Evolutionary conservation across 2,888 invertebrate genomes (phyloP).

Genomic region (Cabera pusaria): DNA sequence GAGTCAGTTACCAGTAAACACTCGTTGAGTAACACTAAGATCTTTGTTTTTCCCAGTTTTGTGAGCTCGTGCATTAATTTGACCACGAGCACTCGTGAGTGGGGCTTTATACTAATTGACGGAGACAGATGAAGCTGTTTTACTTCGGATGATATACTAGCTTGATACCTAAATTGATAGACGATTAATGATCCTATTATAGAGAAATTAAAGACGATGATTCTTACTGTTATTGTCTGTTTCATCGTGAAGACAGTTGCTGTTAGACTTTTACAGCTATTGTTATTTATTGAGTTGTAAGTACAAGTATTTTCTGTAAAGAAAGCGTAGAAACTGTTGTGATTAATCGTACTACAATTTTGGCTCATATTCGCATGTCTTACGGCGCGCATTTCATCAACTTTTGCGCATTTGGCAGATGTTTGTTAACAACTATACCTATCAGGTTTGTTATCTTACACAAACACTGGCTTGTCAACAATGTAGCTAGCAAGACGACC

Average conservation of each 20-base stretch:
- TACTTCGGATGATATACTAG: slow-evolving; percentile 32
- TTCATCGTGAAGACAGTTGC: too few relatives aligned
- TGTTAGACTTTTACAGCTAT: too few relatives aligned
- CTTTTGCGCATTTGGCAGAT: slow-evolving; percentile 11
- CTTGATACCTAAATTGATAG: slow-evolving; percentile 16
- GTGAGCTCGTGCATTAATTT: slow-evolving; percentile 54
- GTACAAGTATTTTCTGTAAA: too few relatives aligned
- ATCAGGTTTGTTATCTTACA: too few relatives aligned
- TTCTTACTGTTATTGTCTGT: too few relatives aligned
- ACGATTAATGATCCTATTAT: slow-evolving; percentile 8
- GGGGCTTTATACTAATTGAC: slow-evolving; percentile 63
- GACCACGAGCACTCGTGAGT: slow-evolving; percentile 50
- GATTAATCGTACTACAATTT: too few relatives aligned
- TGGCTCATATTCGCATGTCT: too few relatives aligned
- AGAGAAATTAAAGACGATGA: too few relatives aligned
- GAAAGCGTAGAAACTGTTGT: too few relatives aligned
- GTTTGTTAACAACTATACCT: neutral
- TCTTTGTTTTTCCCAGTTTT: slow-evolving; percentile 52
- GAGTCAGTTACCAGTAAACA: slow-evolving; percentile 56
- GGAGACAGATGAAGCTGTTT: slow-evolving; percentile 55
- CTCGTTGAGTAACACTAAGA: slow-evolving; percentile 52
- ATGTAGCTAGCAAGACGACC: slow-evolving; percentile 20
- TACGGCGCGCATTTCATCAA: too few relatives aligned
- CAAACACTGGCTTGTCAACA: slow-evolving; percentile 16
- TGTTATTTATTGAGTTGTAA: too few relatives aligned